Base-by-base conservation (phyloP, 2,888 invertebrate genomes). In the Cylindroiulus punctatus region DNA sequence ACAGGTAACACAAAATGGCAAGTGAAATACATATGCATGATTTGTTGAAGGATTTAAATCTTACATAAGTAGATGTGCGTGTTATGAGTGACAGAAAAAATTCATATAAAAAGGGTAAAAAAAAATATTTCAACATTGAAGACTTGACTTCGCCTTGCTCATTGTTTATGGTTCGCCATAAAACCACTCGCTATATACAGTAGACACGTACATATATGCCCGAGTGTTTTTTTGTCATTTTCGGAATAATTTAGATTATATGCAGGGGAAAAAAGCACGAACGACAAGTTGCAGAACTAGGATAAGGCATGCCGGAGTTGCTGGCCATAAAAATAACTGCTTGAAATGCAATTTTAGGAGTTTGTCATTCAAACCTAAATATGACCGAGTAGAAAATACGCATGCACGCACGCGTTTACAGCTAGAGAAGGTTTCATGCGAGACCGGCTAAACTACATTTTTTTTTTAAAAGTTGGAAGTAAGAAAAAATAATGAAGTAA, bases 261-360 rank as follows among this genome's bases (percentile, higher is more conserved):
- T n/a, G 22, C 22, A 65, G 65, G n/a, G n/a, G 26, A 65, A 65
- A 26, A 44, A 26, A 26, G 10, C 8, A 52, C 2, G 26, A 65
- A 10, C 65, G 22, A 65, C 65, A 65, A 65, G 65, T 65, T 65
- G 65, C 26, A 65, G 65, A 65, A 65, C 65, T 26, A 65, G 65
- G 65, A 26, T 22, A 22, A 65, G 65, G 12, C 65, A 26, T 10
- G 22, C 10, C 65, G 2, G 52, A n/a, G 65, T 65, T 65, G 26
- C 8, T 10, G 65, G 65, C 65, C 22, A 65, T 65, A 65, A 65
- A 65, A 65, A 65, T 65, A 65, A 26, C 65, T 26, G 22, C 26
- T 65, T 65, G 65, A 65, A 65, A 65, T 65, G 65, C n/a, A 65
- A 65, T 65, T 65, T 65, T 65, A 3, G 65, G 65, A 52, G 19